Conservation (phyloP, 2,888 invertebrate genomes). For the Morpho achilles region DNA sequence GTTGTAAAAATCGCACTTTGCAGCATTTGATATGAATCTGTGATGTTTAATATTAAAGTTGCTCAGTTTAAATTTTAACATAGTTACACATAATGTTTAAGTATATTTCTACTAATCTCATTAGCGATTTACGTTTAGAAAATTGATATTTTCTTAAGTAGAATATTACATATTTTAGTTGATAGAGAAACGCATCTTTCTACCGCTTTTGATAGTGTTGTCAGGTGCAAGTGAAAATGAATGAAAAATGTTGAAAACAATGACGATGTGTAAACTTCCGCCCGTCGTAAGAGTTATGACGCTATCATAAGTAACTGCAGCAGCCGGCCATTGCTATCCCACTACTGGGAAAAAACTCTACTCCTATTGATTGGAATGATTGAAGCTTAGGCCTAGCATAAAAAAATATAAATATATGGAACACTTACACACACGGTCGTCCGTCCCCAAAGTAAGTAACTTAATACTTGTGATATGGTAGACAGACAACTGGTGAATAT, state of each 20-base stretch:
- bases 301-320: no score
- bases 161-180: conserved; percentile 13
- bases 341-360: no score
- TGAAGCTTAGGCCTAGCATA: no score
- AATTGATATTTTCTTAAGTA: not conserved
- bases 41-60: conserved; percentile 58
- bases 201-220: not conserved
- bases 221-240: not conserved
- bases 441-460: no score
- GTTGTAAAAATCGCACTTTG: conserved; percentile 9
- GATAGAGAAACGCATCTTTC: conserved; percentile 25
- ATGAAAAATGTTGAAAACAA: not conserved
- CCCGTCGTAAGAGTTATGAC: not conserved
- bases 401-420: no score
- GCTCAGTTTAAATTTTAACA: conserved; percentile 66
- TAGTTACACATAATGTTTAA: conserved; percentile 33
- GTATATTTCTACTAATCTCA: conserved; percentile 26
- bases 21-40: conserved; percentile 37
- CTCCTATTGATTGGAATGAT: no score
- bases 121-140: conserved; percentile 5
- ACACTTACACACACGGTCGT: no score
- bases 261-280: not conserved
- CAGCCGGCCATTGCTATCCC: no score
- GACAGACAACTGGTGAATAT: no score
- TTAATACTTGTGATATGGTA: no score